Evolutionary conservation across 2,888 invertebrate species (phyloP), one percentile per base, ranked within the genome.

Genomic region (Noctua janthina): DNA sequence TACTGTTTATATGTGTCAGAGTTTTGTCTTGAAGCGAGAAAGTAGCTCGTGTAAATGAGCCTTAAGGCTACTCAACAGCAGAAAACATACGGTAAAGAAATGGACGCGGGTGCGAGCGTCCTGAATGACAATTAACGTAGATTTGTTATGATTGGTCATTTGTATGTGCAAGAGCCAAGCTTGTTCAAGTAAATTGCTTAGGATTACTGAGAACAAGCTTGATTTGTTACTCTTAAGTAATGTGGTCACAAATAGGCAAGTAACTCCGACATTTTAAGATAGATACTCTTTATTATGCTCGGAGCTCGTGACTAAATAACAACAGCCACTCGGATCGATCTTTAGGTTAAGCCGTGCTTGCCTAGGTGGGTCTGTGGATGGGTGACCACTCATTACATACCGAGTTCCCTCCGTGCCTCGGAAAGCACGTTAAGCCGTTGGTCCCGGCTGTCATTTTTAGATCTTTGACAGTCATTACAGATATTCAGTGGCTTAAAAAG

Each of bases 61-160:
- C 20, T 8, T 59, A 35, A 67, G 20, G 17, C n/a, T 68, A 13
- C 23, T 5, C 39, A 43, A n/a, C 10, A 54, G 76, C 15, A 51
- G 79, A 79, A 81, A 82, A 82, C 81, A 84, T 80, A 87, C 80
- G 69, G 77, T 67, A 68, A 59, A 72, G 70, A 20, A 77, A 78
- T 80, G 39, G 64, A 64, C n/a, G 67, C 79, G 51, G 76, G 23
- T 59, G 20, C 74, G 39, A 29, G 64, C 35, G 78, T 76, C 13
- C 62, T 80, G 84, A 74, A 76, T 84, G 59, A 59, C 8, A 76
- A 83, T 72, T 29, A 72, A 5, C 7, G 15, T 8, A 11, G 59
- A 29, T 35, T 74, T 74, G 29, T 59, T 59, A 74, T 69, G 74
- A 72, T 79, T 51, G 49, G n/a, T 43, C 2, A 83, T 83, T 83